These are phyloP conservation scores for Agrenia bidenticulata DNA, from an alignment of 2,888 invertebrate genomes.

Conservation along the genomic window DNA sequence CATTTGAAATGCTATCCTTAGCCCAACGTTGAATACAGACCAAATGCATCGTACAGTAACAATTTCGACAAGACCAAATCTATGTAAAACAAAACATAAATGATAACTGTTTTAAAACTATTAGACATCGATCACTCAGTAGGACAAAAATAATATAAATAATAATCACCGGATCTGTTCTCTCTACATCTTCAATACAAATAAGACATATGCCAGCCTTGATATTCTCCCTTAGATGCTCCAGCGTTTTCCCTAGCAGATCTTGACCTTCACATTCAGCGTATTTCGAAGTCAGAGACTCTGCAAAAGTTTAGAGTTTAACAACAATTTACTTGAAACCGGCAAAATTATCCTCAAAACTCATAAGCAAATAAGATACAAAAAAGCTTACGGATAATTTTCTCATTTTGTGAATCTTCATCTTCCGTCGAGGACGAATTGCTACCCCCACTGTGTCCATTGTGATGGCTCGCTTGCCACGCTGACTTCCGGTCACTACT, in stretches of 20 bases:
- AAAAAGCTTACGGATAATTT: conserved; percentile 11
- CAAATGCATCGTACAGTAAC: conserved; percentile 82
- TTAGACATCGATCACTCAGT: conserved; percentile 12
- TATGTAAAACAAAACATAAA: conserved; percentile 55
- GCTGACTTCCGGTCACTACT: neutral
- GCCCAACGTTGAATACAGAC: conserved; percentile 90
- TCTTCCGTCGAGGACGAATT: conserved; percentile 8
- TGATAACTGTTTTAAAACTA: conserved; percentile 9
- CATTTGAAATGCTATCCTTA: conserved; percentile 76
- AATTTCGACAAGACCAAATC: conserved; percentile 85
- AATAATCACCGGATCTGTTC: conserved; percentile 66
- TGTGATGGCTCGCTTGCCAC: neutral
- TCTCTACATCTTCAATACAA: conserved; percentile 83
- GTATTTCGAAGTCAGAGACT: conserved; percentile 43
- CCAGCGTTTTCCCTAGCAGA: conserved; percentile 46
- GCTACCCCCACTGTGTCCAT: neutral
- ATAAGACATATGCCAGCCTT: conserved; percentile 76
- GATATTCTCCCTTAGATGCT: conserved; percentile 49
- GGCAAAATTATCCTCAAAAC: neutral
- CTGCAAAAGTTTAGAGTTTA: conserved; percentile 11
- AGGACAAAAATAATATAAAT: no score
- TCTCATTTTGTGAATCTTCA: conserved; percentile 3
- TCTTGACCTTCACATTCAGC: conserved; percentile 39
- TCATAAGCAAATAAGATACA: neutral
- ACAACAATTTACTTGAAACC: neutral